Evolutionary conservation across 2,888 invertebrate species (phyloP), one percentile per base, ranked within the genome.

Genomic region (Calliphora vomitoria): DNA sequence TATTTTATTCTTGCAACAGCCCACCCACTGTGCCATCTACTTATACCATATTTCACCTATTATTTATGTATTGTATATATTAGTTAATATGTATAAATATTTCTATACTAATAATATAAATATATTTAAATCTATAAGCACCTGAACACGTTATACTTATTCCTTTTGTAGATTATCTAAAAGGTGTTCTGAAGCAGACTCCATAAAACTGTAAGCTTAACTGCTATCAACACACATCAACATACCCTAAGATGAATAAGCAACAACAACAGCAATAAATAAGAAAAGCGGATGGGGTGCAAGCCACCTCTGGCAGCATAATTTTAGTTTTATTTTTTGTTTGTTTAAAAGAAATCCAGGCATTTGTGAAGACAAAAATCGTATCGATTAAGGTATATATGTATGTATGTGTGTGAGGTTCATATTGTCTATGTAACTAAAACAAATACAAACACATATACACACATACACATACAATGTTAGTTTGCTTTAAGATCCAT

Each of bases 271-370:
- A 18, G 53, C 15, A 66, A 66, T 8, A 10, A 53, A 53, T 15
- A n/a, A 15, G 31, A 8, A 35, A 58, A 20, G 20, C 20, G 8
- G 10, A 20, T 10, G 8, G 3, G 25, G 25, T 25, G 10, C 31
- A n/a, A n/a, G n/a, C n/a, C 50, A 71, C 53, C 71, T 71, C 13
- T 69, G 58, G 69, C 79, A 68, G 31, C n/a, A 44, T 58, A 44
- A 10, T 58, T 58, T 58, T 25, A 25, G 35, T 64, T 76, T 20
- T 50, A 64, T 38, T 20, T 38, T 20, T 64, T 60, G 58, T 44
- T 44, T 60, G 31, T 44, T 20, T 4, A 38, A 47, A 80, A 71
- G 50, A 5, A 50, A 25, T 53, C 25, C 11, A 35, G 15, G 25
- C n/a, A 69, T 38, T 60, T 38, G 20, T 20, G 35, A 35, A 50